Base-by-base conservation (phyloP, 2,888 invertebrate genomes). In the Cryptus viduatorius region DNA sequence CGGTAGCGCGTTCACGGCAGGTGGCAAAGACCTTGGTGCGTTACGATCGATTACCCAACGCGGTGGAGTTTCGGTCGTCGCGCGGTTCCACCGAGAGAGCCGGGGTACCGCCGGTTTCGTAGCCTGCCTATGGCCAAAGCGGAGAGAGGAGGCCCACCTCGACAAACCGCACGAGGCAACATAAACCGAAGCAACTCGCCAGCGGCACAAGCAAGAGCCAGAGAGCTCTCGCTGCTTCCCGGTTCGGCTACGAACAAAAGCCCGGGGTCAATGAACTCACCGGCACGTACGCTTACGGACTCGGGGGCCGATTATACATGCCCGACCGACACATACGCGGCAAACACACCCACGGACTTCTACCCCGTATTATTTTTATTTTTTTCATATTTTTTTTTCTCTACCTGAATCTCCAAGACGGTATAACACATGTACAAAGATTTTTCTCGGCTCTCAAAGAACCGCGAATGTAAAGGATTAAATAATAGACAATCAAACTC, bases 1-100 rank as follows among this genome's bases (percentile, higher is more conserved):
- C 65, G 72, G 64, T 61, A 19, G 69, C 44, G 69, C 16, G 68
- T 78, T 85, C 76, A 84, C 87, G 90, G 90, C 91, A 91, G 90
- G 91, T 91, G 91, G 91, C 89, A 91, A 90, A 91, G 91, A 91
- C 91, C 91, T 91, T 91, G 91, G 90, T 87, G 87, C 89, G 82
- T 89, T 86, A 88, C 91, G 90, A 91, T 90, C 91, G 90, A 91
- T 91, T 91, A 90, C 88, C 90, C 90, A 91, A 90, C 89, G 56
- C 86, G 83, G 84, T 85, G 87, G 82, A 87, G 89, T 90, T 90
- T 89, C 85, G 83, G 86, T 37, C 69, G 72, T 42, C 64, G 61
- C 65, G 64, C 48, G 12, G 24, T 56, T 61, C 59, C 72, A 67
- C 37, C 67, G 37, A 53, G 37, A 67, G 37, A 46, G 59, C 69